phyloP scores from a whole-genome alignment of 2,113 vertebrate genomes.

The Steatornis caripensis region DNA sequence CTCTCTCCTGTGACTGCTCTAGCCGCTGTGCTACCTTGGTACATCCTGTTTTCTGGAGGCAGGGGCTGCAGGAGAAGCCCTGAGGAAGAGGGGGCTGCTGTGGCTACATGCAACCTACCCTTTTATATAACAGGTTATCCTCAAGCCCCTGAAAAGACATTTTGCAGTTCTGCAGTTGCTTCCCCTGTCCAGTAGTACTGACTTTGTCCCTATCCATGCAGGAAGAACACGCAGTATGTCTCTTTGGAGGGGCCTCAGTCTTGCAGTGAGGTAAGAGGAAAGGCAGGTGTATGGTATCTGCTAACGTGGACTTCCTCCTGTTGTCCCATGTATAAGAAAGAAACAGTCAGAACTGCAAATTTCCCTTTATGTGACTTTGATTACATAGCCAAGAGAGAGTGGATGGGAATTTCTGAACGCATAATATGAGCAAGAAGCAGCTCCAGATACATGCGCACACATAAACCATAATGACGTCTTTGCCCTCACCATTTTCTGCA shows the following conservation, averaged over 20 bases:
- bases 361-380: not conserved
- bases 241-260: not conserved
- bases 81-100: not conserved
- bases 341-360: not conserved
- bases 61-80: not conserved
- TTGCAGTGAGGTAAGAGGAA: not conserved
- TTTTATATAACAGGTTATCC: not conserved
- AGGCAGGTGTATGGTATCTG: not conserved
- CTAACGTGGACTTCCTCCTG: not conserved
- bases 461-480: not conserved
- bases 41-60: not conserved
- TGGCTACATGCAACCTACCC: not conserved
- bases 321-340: not conserved
- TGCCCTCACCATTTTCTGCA: not conserved
- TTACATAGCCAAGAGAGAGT: not conserved
- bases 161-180: not conserved
- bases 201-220: not conserved
- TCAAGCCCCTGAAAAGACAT: not conserved
- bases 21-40: not conserved
- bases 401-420: not conserved
- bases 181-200: not conserved
- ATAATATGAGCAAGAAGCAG: not conserved
- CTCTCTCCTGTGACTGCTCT: not conserved
- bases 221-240: not conserved
- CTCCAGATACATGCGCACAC: not conserved